phyloP scores from a whole-genome alignment of 2,888 invertebrate genomes.

The Bellardia pandia region DNA sequence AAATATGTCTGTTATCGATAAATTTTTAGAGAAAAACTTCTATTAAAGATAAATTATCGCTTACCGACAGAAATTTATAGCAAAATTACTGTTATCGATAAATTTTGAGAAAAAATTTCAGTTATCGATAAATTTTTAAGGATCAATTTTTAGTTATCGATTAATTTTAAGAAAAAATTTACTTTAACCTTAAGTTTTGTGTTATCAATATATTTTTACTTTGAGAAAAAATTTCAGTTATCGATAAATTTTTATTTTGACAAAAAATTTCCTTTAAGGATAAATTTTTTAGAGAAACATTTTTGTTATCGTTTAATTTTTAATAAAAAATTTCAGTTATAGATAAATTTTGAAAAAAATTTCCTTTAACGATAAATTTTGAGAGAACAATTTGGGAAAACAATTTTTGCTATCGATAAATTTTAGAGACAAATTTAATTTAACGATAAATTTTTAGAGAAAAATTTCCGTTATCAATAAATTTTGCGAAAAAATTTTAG shows the following conservation, averaged over 20 bases:
- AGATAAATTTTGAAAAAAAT: neutral
- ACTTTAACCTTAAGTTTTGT: neutral
- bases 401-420: neutral
- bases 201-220: neutral
- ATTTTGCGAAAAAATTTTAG: neutral
- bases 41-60: neutral
- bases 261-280: neutral
- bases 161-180: neutral
- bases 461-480: neutral
- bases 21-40: neutral
- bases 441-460: neutral
- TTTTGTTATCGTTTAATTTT: neutral
- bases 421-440: neutral
- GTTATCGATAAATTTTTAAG: neutral
- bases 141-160: neutral
- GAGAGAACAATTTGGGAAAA: neutral
- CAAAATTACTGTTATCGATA: neutral
- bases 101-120: neutral
- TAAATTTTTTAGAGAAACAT: neutral
- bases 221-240: neutral
- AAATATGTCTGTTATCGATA: too few species aligned
- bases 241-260: neutral
- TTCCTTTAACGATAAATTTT: neutral
- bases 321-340: neutral
- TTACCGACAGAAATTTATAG: too few species aligned